Evolutionary conservation across 37 sponge, comb jelly and placozoan species (phyloP), one percentile per base, ranked within the genome.

Genomic region (Beroe forskalii): DNA sequence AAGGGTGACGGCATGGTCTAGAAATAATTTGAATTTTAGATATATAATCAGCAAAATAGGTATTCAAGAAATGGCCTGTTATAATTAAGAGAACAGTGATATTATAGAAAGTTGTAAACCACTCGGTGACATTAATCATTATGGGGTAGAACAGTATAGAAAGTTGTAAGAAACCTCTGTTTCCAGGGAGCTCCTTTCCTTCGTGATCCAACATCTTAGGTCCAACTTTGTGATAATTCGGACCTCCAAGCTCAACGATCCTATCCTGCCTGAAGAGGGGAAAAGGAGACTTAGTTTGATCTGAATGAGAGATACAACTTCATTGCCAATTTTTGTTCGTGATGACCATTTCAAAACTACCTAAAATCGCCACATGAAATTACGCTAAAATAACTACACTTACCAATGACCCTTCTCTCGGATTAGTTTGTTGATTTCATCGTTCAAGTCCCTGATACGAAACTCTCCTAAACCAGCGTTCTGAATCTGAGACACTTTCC

Each of bases 401-500:
- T 72, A 72, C 99, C 99, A 97, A 90, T 95, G 95, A n/a, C 94
- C 93, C 93, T 97, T 97, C 91, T 95, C 96, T 91, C 99, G 67
- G 83, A 97, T 67, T 19, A 96, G 91, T 62, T 95, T 96, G 92
- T 97, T 97, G 76, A 97, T 97, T 67, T 96, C 94, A 91, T 97
- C 99, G 62, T 97, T 97, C 32, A 97, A 67, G 67, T 97, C 99
- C 42, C 99, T 91, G 24, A 97, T 95, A 22, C 96, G 89, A 48
- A 94, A 97, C 62, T 97, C 99, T 27, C 99, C 99, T 17, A 97
- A 89, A 37, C 99, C 99, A 66, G 96, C 96, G 55, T 97, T 97
- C 67, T 97, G 98, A 67, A 97, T 96, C 60, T 95, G 96, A 32
- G 98, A 93, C 0, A 97, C 95, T 76, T 97, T 97, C 92, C 86